Conservation (phyloP, 2,888 invertebrate genomes). For the Branchipolynoe longqiensis region DNA sequence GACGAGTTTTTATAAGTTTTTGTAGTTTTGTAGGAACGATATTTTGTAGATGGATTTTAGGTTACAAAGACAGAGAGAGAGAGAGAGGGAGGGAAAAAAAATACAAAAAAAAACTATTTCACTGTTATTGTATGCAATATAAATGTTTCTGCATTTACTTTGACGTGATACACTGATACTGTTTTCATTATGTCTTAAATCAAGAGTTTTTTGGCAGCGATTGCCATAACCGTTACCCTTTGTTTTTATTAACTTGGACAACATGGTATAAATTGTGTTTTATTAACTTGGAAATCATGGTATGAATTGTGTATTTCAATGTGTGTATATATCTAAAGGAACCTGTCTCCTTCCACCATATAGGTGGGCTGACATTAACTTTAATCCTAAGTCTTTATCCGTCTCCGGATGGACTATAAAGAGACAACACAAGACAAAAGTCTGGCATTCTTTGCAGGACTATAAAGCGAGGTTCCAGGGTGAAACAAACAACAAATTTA, state of each 20-base stretch:
- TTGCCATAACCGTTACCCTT: not conserved
- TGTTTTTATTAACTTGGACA: slow-evolving; percentile 38
- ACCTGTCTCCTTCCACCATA: slow-evolving; percentile 21
- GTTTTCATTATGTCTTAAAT: slow-evolving; percentile 36
- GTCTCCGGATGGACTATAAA: slow-evolving; percentile 40
- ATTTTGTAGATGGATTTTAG: slow-evolving; percentile 37
- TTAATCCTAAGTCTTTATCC: slow-evolving; percentile 23
- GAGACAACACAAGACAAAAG: slow-evolving; percentile 32
- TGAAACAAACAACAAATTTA: slow-evolving; percentile 21
- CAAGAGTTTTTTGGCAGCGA: slow-evolving; percentile 31
- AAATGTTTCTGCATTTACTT: slow-evolving; percentile 42
- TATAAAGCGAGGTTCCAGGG: slow-evolving; percentile 54
- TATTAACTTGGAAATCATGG: slow-evolving; percentile 45
- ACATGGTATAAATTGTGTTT: slow-evolving; percentile 39
- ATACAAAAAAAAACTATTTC: not conserved
- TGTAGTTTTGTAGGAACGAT: slow-evolving; percentile 45
- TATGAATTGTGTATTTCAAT: slow-evolving; percentile 46
- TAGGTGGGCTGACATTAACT: slow-evolving; percentile 7
- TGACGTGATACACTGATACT: slow-evolving; percentile 32
- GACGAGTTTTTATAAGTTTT: slow-evolving; percentile 44
- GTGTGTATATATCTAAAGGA: slow-evolving; percentile 17
- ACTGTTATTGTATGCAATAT: slow-evolving; percentile 48
- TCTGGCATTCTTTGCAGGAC: slow-evolving; percentile 44
- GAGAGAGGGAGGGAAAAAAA: too few species aligned
- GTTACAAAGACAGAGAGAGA: slow-evolving; percentile 32